Conservation (phyloP, 2,888 invertebrate species). For the Neria commutata region DNA sequence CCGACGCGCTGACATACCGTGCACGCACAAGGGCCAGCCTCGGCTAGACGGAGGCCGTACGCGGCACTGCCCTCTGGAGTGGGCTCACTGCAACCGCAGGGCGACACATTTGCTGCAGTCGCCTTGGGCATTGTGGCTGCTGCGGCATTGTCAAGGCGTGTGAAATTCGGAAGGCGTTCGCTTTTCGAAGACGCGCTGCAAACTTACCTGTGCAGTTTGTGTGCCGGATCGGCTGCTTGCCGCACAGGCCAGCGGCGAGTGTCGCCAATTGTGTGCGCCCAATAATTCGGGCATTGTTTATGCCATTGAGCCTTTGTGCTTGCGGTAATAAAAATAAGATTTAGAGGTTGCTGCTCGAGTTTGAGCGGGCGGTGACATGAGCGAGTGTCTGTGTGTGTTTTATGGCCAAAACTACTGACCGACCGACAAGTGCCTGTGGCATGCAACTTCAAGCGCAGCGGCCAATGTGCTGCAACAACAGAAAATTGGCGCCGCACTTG, state of each 20-base stretch:
- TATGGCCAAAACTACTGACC: background rate
- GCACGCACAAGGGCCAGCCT: background rate
- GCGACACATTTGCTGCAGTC: background rate
- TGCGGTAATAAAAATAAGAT: conserved; percentile 19
- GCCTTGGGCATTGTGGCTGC: background rate
- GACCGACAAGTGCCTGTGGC: conserved; percentile 13
- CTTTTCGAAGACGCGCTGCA: conserved; percentile 34
- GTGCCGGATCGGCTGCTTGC: background rate
- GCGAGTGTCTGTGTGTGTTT: background rate
- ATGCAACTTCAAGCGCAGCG: background rate
- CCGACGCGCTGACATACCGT: background rate
- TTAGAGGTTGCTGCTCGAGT: conserved; percentile 11
- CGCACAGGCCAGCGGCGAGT: conserved; percentile 23
- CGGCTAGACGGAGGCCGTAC: background rate
- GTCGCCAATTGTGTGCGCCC: conserved; percentile 38
- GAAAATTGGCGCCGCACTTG: conserved; percentile 11
- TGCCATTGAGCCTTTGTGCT: conserved; percentile 13
- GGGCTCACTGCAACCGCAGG: background rate
- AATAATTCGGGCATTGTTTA: conserved; percentile 35
- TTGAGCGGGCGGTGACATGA: background rate
- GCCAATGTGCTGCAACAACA: conserved; percentile 2
- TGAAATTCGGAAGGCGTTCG: conserved; percentile 44
- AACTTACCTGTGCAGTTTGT: background rate
- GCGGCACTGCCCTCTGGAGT: background rate
- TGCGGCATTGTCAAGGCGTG: conserved; percentile 36